Percentiles rank a stretch among this genome's conserved stretches.
Evolutionary conservation across 2,888 invertebrate genomes (phyloP).

Genomic region (Hyles lineata): DNA sequence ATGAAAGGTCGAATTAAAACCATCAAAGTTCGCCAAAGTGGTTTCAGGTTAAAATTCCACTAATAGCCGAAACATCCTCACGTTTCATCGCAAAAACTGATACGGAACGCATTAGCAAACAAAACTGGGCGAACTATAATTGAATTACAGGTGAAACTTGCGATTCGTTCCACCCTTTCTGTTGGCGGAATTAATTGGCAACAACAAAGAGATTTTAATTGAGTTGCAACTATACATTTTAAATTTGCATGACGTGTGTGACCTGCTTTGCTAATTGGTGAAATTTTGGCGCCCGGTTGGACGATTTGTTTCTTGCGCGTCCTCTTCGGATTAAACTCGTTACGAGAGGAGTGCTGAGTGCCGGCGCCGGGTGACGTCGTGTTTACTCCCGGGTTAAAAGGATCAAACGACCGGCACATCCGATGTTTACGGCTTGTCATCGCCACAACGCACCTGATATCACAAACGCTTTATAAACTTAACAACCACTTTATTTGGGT

Average conservation of each 20-base stretch:
- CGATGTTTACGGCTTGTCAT: slow-evolving; percentile 23
- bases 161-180: slow-evolving; percentile 43
- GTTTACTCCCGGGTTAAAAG: slow-evolving; percentile 22
- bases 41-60: slow-evolving; percentile 50
- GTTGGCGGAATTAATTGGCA: slow-evolving; percentile 42
- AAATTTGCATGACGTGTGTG: slow-evolving; percentile 41
- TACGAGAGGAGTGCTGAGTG: slow-evolving; percentile 1
- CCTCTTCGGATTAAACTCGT: slow-evolving; percentile 41
- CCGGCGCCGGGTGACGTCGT: slow-evolving; percentile 9
- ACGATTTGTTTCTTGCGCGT: slow-evolving; percentile 40
- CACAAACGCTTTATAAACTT: slow-evolving; percentile 24
- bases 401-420: slow-evolving; percentile 26
- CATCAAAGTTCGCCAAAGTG: slow-evolving; percentile 46
- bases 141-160: slow-evolving; percentile 59
- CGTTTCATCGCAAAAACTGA: slow-evolving; percentile 55
- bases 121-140: slow-evolving; percentile 61
- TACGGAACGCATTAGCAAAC: slow-evolving; percentile 43
- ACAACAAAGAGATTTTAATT: slow-evolving; percentile 42
- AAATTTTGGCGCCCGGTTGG: slow-evolving; percentile 32
- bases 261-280: slow-evolving; percentile 41
- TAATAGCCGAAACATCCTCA: slow-evolving; percentile 46
- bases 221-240: slow-evolving; percentile 42
- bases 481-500: slow-evolving; percentile 9
- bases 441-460: slow-evolving; percentile 25
- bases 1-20: slow-evolving; percentile 46